Conservation (phyloP, 2,888 invertebrate species). For the Clivina fossor region DNA sequence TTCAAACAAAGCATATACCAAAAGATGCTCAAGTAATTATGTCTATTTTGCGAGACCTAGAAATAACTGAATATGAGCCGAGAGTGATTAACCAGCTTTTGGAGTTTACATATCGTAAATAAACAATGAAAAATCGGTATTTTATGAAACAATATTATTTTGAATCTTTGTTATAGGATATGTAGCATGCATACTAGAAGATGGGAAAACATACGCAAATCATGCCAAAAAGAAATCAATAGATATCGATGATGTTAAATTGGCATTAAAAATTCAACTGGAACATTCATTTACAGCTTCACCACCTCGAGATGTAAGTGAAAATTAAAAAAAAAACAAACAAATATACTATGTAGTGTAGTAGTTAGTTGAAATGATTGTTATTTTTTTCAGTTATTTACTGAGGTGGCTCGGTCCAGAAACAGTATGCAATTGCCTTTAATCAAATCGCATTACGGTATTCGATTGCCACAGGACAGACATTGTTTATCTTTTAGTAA, state of each 20-base stretch:
- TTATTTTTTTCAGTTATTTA: conserved; percentile 57
- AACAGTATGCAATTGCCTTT: conserved; percentile 86
- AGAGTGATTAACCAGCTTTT: too few relatives aligned
- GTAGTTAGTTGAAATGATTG: conserved; percentile 2
- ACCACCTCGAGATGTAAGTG: conserved; percentile 80
- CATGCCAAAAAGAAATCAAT: conserved; percentile 92
- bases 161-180: conserved; percentile 74
- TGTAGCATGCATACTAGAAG: conserved; percentile 88
- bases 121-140: too few relatives aligned
- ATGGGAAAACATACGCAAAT: conserved; percentile 85
- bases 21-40: too few relatives aligned
- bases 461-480: conserved; percentile 92
- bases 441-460: conserved; percentile 92
- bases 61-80: too few relatives aligned
- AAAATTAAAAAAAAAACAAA: too few relatives aligned
- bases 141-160: too few relatives aligned
- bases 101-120: too few relatives aligned
- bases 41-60: too few relatives aligned
- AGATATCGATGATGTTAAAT: conserved; percentile 87
- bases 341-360: too few relatives aligned
- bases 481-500: conserved; percentile 85
- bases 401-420: conserved; percentile 85
- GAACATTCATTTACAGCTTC: conserved; percentile 90
- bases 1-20: too few relatives aligned
- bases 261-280: conserved; percentile 86